phyloP scores from a whole-genome alignment of 2,113 vertebrate genomes.

The Crypturellus undulatus region DNA sequence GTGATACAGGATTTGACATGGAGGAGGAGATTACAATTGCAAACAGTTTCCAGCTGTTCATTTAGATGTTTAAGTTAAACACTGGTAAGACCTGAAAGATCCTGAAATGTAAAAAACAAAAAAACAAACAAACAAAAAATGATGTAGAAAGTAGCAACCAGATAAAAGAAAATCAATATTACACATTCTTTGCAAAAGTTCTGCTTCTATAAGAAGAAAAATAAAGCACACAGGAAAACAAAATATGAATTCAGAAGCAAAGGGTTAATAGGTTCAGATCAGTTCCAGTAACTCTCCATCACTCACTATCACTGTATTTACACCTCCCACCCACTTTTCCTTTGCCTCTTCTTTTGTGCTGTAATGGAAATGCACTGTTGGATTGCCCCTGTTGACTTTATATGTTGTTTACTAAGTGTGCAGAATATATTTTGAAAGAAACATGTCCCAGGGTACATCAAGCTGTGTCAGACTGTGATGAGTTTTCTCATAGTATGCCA shows the following conservation, averaged over 20 bases:
- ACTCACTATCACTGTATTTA: constrained; percentile 14
- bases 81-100: background rate
- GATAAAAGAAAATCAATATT: background rate
- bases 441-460: background rate
- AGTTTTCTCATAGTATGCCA: background rate
- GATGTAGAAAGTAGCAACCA: background rate
- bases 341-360: constrained; percentile 28
- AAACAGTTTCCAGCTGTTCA: constrained; percentile 33
- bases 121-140: background rate
- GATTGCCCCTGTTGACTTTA: constrained; percentile 6
- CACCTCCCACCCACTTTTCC: constrained; percentile 41
- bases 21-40: background rate
- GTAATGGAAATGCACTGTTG: constrained; percentile 13
- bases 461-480: constrained; percentile 8
- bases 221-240: accelerated
- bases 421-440: constrained; percentile 40
- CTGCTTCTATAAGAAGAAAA: background rate
- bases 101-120: background rate
- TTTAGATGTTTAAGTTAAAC: constrained; percentile 14
- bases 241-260: background rate
- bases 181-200: background rate
- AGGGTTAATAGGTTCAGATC: background rate
- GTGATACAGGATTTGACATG: background rate
- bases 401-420: constrained; percentile 12
- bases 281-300: background rate